These are phyloP conservation scores for Mimas tiliae DNA, from an alignment of 2,888 invertebrate genomes.

Conservation along the genomic window DNA sequence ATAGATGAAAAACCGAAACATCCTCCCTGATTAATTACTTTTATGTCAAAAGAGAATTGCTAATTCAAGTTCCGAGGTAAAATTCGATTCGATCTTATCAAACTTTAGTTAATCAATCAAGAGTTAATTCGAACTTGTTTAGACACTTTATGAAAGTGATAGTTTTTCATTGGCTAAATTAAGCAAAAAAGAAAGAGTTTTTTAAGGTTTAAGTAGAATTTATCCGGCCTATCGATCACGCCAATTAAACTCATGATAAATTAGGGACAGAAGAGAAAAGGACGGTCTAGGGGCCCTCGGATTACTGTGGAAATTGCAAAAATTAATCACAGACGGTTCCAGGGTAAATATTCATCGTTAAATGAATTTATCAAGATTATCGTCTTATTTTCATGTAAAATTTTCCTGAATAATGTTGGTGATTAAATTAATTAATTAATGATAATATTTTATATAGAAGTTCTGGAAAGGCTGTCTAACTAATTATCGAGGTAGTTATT, in stretches of 20 bases:
- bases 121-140: slow-evolving; percentile 9
- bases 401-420: neutral
- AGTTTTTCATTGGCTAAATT: slow-evolving; percentile 6
- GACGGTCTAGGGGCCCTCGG: neutral
- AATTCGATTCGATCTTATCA: slow-evolving; percentile 1
- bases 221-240: slow-evolving; percentile 9
- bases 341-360: slow-evolving; percentile 17
- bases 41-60: neutral
- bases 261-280: slow-evolving; percentile 1
- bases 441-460: neutral
- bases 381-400: neutral
- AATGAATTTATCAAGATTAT: slow-evolving; percentile 17
- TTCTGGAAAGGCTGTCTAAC: neutral
- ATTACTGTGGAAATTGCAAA: slow-evolving; percentile 19
- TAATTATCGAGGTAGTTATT: too few species aligned
- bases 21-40: neutral
- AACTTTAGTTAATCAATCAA: slow-evolving; percentile 14
- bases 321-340: slow-evolving; percentile 8
- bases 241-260: slow-evolving; percentile 20
- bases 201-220: neutral
- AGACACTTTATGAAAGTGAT: slow-evolving; percentile 7
- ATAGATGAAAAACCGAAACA: neutral
- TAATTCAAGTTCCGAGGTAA: neutral
- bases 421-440: neutral
- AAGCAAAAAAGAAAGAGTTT: neutral